Evolutionary conservation across 2,888 invertebrate genomes (phyloP).

Genomic region (Eledona agricola): DNA sequence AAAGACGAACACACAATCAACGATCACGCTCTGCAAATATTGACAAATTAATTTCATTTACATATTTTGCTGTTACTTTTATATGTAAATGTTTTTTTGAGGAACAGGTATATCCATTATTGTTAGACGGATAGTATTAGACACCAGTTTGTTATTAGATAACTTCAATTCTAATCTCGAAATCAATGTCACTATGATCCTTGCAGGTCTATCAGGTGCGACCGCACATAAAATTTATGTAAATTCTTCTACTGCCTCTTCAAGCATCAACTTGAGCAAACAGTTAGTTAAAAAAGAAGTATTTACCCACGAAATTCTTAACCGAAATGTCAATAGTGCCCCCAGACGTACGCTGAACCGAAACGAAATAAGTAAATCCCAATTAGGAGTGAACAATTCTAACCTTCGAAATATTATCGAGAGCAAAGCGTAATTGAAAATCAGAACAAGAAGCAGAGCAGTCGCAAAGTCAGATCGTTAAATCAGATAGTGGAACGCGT

Average conservation of each 20-base stretch:
- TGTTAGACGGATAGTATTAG: slow-evolving; percentile 4
- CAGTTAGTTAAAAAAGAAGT: slow-evolving; percentile 12
- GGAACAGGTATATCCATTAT: too few species aligned
- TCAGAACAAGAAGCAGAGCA: slow-evolving; percentile 11
- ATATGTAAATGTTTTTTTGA: too few species aligned
- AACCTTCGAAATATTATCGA: not conserved
- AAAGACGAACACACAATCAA: too few species aligned
- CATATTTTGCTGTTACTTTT: too few species aligned
- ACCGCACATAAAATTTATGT: slow-evolving; percentile 29
- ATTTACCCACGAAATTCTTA: slow-evolving; percentile 21
- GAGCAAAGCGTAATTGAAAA: slow-evolving; percentile 11
- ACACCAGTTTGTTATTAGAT: slow-evolving; percentile 17
- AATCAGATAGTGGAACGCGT: slow-evolving; percentile 7
- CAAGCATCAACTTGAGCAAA: slow-evolving; percentile 6
- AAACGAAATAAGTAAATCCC: slow-evolving; percentile 10
- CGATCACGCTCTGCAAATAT: too few species aligned
- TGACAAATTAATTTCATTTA: too few species aligned
- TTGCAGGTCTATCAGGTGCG: slow-evolving; percentile 21
- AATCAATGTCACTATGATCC: slow-evolving; percentile 25
- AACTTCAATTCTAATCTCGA: slow-evolving; percentile 12
- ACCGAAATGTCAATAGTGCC: slow-evolving; percentile 20
- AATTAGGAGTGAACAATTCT: too few species aligned
- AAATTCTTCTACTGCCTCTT: slow-evolving; percentile 11
- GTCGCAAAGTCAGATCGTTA: slow-evolving; percentile 12
- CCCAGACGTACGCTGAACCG: slow-evolving; percentile 5